These are phyloP conservation scores for Sycophaga agraensis DNA, from an alignment of 1,140 invertebrate species.

Conservation along the genomic window DNA sequence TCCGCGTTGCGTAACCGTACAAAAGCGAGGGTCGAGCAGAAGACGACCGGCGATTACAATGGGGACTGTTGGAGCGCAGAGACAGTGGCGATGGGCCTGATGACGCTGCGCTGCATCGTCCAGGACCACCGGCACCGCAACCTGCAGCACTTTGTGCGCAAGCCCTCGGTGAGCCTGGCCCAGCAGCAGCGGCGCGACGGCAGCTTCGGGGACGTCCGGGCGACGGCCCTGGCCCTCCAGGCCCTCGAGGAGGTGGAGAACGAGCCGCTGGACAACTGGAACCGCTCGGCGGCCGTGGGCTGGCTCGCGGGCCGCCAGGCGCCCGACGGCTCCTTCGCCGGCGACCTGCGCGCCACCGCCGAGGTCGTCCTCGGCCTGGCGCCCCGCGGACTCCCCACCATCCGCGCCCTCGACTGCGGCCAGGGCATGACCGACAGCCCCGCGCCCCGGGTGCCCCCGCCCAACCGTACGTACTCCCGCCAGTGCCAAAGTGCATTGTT, in stretches of 20 bases:
- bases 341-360: constrained; percentile 70
- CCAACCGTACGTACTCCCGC: constrained; percentile 42
- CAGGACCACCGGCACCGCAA: constrained; percentile 79
- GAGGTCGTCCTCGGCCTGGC: constrained; percentile 74
- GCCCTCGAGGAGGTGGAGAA: constrained; percentile 72
- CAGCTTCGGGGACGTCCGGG: constrained; percentile 78
- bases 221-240: constrained; percentile 78
- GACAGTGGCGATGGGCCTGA: constrained; percentile 79
- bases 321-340: constrained; percentile 75
- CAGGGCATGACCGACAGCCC: constrained; percentile 52
- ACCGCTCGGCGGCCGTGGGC: constrained; percentile 70
- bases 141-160: constrained; percentile 73
- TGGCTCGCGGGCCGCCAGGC: constrained; percentile 74
- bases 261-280: constrained; percentile 68
- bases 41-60: too few species aligned
- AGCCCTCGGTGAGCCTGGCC: constrained; percentile 73
- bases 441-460: constrained; percentile 41
- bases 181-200: constrained; percentile 75
- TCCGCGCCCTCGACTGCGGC: constrained; percentile 69
- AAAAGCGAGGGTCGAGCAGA: too few species aligned
- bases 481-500: too few species aligned
- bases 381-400: constrained; percentile 66
- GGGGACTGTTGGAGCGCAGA: constrained; percentile 55
- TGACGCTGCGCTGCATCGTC: constrained; percentile 81
- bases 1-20: too few species aligned